Base-by-base conservation (phyloP, 2,797 vertebrate genomes). In the Hydrocynus forskahlii region DNA sequence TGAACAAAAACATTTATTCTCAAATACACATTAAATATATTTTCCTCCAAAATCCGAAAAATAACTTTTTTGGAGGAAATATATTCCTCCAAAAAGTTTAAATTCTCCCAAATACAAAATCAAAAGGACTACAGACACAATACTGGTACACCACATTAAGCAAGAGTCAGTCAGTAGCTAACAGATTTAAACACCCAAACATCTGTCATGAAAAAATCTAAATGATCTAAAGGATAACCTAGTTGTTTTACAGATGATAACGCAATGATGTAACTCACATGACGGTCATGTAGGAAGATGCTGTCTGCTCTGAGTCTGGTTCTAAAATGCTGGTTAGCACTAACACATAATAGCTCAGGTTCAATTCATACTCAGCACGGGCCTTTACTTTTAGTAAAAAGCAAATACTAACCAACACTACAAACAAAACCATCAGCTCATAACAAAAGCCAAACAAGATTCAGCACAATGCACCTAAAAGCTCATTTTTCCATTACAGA, bases 231-330 rank as follows among this genome's bases (percentile, higher is more conserved):
- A 77, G 29, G 16, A 43, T 29, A 40, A 57, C 35, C 59, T 29
- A 29, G 8, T 21, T 48, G 7, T 48, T 48, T 48, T 48, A 8
- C 7, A 62, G 12, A 23, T 35, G 19, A 21, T 10, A 64, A 73
- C 10, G 25, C 45, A 35, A 55, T 19, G 12, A 43, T 50, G 16
- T 67, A 71, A 94, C 94, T 94, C 84, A 94, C 93, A 81, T 92
- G 87, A 93, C 87, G 62, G 92, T 92, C 93, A 94, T 94, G 83
- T 81, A 86, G 84, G 43, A 84, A 66, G 70, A 43, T 43, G 21
- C 57, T 43, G 5, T 12, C 43, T 59, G 54, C 19, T 67, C 59
- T 68, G 19, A 81, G 75, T 64, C 75, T 54, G 59, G 16, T 55
- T 82, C 25, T 60, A 78, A 67, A 81, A 66, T 17, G 14, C 62